Evolutionary conservation across 2,888 invertebrate genomes (phyloP), one percentile per base, ranked within the genome.

Genomic region (Phragmatobia fuliginosa): DNA sequence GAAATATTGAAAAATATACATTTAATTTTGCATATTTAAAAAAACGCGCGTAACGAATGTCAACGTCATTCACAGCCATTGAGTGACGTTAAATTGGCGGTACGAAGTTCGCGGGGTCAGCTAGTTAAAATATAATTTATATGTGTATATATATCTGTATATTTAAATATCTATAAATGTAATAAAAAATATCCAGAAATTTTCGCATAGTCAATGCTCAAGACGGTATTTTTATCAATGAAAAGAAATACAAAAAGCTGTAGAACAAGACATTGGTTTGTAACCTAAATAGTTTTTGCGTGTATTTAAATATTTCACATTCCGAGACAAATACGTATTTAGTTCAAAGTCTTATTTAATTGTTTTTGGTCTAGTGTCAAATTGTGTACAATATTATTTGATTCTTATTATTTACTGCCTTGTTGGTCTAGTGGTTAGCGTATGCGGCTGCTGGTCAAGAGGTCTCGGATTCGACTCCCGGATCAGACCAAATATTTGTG

Each of bases 391-490:
- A 25, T 52, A 25, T 4, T 52, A 25, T 11, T 52, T 52, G 38
- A 71, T 70, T 67, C 62, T 67, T 49, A 6, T 7, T 45, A 21
- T 45, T 45, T 21, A 16, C 16, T 41, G 5, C 16, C 18, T 41
- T 41, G 16, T 41, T 41, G 16, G 41, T n/a, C n/a, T n/a, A n/a
- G n/a, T n/a, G n/a, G n/a, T n/a, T n/a, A n/a, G n/a, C n/a, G n/a
- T n/a, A n/a, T n/a, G n/a, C n/a, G n/a, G n/a, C n/a, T n/a, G n/a
- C n/a, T n/a, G n/a, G n/a, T n/a, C n/a, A n/a, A n/a, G n/a, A n/a
- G n/a, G n/a, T n/a, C n/a, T n/a, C n/a, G n/a, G n/a, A n/a, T n/a
- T n/a, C n/a, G n/a, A n/a, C n/a, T n/a, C n/a, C n/a, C n/a, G n/a
- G n/a, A n/a, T n/a, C n/a, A n/a, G n/a, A n/a, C n/a, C n/a, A n/a